Percentiles rank a stretch among this genome's conserved stretches.
phyloP scores from a whole-genome alignment of 2,797 vertebrate genomes.

The Mus caroli region DNA sequence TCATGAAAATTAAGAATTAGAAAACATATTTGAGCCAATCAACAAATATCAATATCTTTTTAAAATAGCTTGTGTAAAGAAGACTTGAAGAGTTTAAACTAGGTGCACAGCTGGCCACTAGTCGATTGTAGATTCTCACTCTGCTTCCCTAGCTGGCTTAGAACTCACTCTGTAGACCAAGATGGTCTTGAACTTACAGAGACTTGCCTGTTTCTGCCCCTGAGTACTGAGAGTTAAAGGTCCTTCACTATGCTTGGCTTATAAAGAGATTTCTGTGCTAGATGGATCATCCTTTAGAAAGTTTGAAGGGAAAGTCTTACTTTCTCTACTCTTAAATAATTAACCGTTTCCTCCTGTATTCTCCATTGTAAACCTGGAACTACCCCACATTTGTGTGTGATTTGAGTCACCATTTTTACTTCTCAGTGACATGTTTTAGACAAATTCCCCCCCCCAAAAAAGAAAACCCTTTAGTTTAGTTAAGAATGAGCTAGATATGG shows the following conservation, averaged over 20 bases:
- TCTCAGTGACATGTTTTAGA: not conserved
- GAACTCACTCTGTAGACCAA: too few species aligned
- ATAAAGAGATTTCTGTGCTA: not conserved
- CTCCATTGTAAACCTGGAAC: not conserved
- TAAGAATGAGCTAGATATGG: not conserved
- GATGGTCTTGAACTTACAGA: too few species aligned
- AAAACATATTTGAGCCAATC: not conserved
- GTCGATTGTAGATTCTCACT: not conserved
- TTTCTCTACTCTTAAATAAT: not conserved
- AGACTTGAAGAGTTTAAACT: not conserved
- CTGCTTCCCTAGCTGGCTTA: not conserved
- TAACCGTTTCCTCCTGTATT: not conserved
- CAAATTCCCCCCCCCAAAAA: not conserved
- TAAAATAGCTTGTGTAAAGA: not conserved
- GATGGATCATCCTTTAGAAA: slow-evolving; percentile 7
- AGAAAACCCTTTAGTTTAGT: slow-evolving; percentile 6
- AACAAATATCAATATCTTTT: not conserved
- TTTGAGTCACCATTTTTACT: not conserved
- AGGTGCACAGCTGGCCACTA: not conserved
- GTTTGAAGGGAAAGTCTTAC: not conserved
- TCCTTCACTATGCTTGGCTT: not conserved
- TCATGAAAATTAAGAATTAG: not conserved
- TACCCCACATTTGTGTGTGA: not conserved
- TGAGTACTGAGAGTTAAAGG: not conserved
- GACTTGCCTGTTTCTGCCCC: not conserved